These are phyloP conservation scores for Holacanthus passer DNA, from an alignment of 2,113 vertebrate species.

Conservation along the genomic window DNA sequence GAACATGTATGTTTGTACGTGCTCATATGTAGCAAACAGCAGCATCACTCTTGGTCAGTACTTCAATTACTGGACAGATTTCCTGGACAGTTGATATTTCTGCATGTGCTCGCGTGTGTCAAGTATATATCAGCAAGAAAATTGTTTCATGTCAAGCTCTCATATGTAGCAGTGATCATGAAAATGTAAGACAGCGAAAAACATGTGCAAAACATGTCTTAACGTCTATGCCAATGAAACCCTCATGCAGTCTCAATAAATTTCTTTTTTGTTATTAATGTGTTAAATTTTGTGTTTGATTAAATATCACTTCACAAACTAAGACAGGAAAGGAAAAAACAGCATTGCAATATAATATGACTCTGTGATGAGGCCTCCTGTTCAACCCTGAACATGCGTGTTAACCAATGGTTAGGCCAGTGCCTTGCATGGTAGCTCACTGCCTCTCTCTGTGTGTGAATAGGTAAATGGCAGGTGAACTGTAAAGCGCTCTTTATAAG, in stretches of 20 bases:
- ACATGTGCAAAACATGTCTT: background rate
- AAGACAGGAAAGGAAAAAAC: background rate
- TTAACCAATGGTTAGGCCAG: background rate
- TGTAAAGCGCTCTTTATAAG: background rate
- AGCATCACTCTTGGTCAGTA: background rate
- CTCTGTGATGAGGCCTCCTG: too few relatives aligned
- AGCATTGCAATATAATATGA: too few relatives aligned
- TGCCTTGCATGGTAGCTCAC: background rate
- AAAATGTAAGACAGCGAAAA: background rate
- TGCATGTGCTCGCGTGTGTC: background rate
- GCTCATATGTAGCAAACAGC: background rate
- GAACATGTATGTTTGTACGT: conserved; percentile 4
- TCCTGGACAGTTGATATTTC: background rate
- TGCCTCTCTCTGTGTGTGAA: background rate
- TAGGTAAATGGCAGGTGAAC: background rate
- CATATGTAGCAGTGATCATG: background rate
- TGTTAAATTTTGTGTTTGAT: background rate
- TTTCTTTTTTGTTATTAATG: background rate
- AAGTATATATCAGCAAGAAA: background rate
- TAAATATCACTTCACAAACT: background rate
- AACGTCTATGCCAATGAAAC: background rate
- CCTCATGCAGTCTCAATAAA: background rate
- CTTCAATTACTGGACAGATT: conserved; percentile 2
- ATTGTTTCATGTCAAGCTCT: background rate
- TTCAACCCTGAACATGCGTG: background rate